Evolutionary conservation across 2,797 vertebrate species (phyloP).

Genomic region (Clarias fuscus): DNA sequence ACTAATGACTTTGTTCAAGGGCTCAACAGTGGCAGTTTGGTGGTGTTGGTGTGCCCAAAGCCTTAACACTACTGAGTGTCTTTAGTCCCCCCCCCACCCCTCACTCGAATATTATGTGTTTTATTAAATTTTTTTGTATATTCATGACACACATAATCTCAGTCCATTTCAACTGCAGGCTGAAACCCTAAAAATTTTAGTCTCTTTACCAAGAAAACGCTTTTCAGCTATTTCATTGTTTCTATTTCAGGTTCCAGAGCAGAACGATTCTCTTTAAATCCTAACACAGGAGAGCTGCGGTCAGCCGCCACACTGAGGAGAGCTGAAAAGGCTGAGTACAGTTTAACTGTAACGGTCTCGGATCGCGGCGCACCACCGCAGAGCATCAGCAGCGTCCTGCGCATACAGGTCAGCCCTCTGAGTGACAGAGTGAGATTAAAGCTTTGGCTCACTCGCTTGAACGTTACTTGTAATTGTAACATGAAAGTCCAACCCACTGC

Average conservation of each 20-base stretch:
- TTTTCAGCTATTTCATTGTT: conserved; percentile 22
- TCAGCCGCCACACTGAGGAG: conserved; percentile 78
- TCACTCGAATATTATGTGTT: too few species aligned
- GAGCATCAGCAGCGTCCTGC: conserved; percentile 80
- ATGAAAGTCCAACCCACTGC: not conserved
- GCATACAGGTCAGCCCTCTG: conserved; percentile 78
- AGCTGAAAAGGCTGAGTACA: conserved; percentile 82
- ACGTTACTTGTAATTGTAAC: not conserved
- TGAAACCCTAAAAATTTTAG: not conserved
- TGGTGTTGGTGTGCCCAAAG: too few species aligned
- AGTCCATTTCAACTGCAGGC: not conserved
- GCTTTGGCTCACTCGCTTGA: not conserved
- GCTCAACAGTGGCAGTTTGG: too few species aligned
- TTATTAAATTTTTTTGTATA: not conserved
- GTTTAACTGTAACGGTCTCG: conserved; percentile 79
- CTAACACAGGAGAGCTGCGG: conserved; percentile 82
- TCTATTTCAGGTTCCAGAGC: conserved; percentile 78
- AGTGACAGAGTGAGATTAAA: not conserved
- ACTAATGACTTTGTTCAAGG: too few species aligned
- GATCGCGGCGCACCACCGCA: conserved; percentile 80
- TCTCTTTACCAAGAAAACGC: not conserved
- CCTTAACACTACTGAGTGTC: too few species aligned
- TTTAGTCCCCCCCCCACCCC: too few species aligned
- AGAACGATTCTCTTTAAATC: conserved; percentile 87
- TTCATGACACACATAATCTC: not conserved